Base-by-base conservation (phyloP, 2,797 vertebrate species). In the Melanotaenia parkinsoni region DNA sequence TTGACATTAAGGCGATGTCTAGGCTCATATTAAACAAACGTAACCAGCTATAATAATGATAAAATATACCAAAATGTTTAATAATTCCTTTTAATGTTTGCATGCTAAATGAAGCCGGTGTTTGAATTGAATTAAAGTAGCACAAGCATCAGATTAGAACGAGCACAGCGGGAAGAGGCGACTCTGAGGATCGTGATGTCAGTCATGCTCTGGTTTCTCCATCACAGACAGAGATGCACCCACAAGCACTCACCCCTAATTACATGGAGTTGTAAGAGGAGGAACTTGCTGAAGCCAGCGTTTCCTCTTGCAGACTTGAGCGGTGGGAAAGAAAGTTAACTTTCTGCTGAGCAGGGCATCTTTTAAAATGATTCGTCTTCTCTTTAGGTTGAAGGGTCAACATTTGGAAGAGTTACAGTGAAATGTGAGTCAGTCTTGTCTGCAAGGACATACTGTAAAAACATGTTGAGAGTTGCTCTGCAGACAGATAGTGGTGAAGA, bases 121-220 rank as follows among this genome's bases (percentile, higher is more conserved):
- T 68, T 72, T 64, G 28, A 30, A 30, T 30, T 37, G 61, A 80
- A 63, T 77, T 60, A 57, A 76, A 72, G 66, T 57, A 35, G 57
- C 45, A 22, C 43, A 71, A 45, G 62, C 30, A 54, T 70, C 75
- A 58, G 63, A 61, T 20, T 51, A 65, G 81, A 65, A 79, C 37
- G 20, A 14, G 63, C 68, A 50, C 35, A 56, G 66, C 0, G 35
- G 76, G 67, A 50, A 38, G 59, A 58, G 60, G 74, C 82, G 78
- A 81, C 74, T 12, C 66, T 32, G 66, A 78, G 76, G 64, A 74
- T 74, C 68, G 81, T 91, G 89, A 90, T 82, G 84, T 89, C 86
- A 89, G 86, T 67, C 75, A 0, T 72, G 84, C 90, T 94, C 92
- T 94, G 94, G 91, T 94, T 94, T 94, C 86, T 84, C 79, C 89